A percentile compares a stretch with the other conserved stretches of the same genome.
phyloP scores from a whole-genome alignment of 2,797 vertebrate genomes.

The Basileuterus tristriatus region DNA sequence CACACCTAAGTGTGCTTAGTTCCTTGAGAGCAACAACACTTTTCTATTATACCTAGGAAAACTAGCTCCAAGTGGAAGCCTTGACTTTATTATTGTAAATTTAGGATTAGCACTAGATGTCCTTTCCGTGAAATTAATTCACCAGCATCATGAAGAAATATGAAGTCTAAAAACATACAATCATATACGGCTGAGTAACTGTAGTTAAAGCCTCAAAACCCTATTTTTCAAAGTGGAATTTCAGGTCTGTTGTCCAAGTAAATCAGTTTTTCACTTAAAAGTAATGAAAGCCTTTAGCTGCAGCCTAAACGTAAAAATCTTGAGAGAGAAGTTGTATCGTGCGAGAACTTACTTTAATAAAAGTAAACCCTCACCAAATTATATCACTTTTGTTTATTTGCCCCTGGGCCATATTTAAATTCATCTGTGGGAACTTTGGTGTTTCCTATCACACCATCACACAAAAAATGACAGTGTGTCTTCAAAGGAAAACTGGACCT shows the following conservation, averaged over 20 bases:
- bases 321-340: background rate
- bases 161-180: background rate
- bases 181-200: background rate
- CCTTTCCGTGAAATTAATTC: background rate
- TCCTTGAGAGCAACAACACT: background rate
- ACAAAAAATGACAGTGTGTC: background rate
- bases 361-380: background rate
- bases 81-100: background rate
- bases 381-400: constrained; percentile 3
- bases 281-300: background rate
- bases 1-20: background rate
- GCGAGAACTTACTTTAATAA: background rate
- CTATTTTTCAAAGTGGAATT: background rate
- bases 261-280: background rate
- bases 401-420: background rate
- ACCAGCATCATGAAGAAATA: background rate
- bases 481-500: background rate
- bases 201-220: background rate
- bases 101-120: background rate
- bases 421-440: background rate
- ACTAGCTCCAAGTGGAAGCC: background rate
- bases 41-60: background rate
- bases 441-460: background rate
- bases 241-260: background rate
- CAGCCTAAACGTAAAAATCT: background rate